Evolutionary conservation across 2,797 vertebrate genomes (phyloP).

Genomic region (Scolopax rusticola): DNA sequence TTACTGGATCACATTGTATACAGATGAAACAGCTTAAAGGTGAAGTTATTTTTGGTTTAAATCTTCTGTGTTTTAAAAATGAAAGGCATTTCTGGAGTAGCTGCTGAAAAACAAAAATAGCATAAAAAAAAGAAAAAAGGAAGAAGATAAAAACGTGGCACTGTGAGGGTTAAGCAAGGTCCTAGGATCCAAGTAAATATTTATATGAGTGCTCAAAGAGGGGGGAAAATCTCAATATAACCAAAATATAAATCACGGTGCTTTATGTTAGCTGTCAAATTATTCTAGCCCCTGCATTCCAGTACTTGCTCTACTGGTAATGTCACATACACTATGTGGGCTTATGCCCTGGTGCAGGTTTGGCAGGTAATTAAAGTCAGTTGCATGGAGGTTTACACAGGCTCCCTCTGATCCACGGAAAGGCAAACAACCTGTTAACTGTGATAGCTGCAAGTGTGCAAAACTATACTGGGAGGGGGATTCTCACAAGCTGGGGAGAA

Average conservation of each 20-base stretch:
- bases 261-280: constrained; percentile 80
- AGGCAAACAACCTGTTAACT: constrained; percentile 63
- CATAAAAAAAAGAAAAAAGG: neutral
- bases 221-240: constrained; percentile 72
- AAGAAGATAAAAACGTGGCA: constrained; percentile 56
- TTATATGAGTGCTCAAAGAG: constrained; percentile 77
- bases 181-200: constrained; percentile 80
- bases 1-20: constrained; percentile 58
- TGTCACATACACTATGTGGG: constrained; percentile 46
- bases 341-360: constrained; percentile 67
- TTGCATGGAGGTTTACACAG: constrained; percentile 58
- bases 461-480: neutral
- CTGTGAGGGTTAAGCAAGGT: constrained; percentile 77
- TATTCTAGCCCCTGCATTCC: constrained; percentile 68
- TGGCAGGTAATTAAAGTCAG: constrained; percentile 73
- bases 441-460: constrained; percentile 22
- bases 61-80: constrained; percentile 48
- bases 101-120: neutral
- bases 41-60: constrained; percentile 64
- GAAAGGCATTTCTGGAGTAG: constrained; percentile 41
- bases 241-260: constrained; percentile 77
- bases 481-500: neutral
- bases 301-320: constrained; percentile 70
- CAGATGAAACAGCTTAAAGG: constrained; percentile 61
- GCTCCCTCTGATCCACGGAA: constrained; percentile 29